phyloP scores from a whole-genome alignment of 2,888 invertebrate species.

The Lingula anatina region DNA sequence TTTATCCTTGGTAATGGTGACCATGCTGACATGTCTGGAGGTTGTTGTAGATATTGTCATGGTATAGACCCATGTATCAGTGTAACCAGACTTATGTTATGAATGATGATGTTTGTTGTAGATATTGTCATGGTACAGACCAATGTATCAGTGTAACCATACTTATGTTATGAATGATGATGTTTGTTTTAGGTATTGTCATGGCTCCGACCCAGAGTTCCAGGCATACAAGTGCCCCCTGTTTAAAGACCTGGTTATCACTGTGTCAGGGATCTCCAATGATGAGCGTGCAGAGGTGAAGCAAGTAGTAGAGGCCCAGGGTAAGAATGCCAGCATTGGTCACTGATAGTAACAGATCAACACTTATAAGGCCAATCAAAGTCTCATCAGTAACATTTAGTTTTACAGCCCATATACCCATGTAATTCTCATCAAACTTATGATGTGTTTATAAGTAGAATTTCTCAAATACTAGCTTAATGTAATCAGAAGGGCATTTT shows the following conservation, averaged over 20 bases:
- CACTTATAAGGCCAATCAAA: not conserved
- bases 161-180: not conserved
- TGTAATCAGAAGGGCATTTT: too few relatives aligned
- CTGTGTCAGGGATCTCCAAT: constrained; percentile 68
- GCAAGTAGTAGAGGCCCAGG: constrained; percentile 68
- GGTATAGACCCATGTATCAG: too few relatives aligned
- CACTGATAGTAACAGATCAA: not conserved
- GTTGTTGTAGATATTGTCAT: too few relatives aligned
- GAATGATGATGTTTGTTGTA: too few relatives aligned
- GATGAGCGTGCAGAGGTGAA: constrained; percentile 63
- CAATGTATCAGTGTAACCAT: too few relatives aligned
- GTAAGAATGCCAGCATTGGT: constrained; percentile 56
- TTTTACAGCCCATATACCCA: too few relatives aligned
- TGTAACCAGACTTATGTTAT: too few relatives aligned
- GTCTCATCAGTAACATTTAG: constrained; percentile 1
- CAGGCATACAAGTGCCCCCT: constrained; percentile 62
- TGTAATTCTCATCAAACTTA: too few relatives aligned
- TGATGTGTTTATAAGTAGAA: too few relatives aligned
- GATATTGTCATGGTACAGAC: too few relatives aligned
- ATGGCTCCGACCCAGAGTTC: constrained; percentile 55
- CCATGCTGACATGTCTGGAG: too few relatives aligned
- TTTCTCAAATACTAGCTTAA: too few relatives aligned
- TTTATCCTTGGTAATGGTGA: not conserved
- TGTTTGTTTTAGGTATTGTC: constrained; percentile 22
- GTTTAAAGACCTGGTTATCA: constrained; percentile 73